These are phyloP conservation scores for Smutsia gigantea DNA, from an alignment of 2,797 vertebrate species.

Conservation along the genomic window DNA sequence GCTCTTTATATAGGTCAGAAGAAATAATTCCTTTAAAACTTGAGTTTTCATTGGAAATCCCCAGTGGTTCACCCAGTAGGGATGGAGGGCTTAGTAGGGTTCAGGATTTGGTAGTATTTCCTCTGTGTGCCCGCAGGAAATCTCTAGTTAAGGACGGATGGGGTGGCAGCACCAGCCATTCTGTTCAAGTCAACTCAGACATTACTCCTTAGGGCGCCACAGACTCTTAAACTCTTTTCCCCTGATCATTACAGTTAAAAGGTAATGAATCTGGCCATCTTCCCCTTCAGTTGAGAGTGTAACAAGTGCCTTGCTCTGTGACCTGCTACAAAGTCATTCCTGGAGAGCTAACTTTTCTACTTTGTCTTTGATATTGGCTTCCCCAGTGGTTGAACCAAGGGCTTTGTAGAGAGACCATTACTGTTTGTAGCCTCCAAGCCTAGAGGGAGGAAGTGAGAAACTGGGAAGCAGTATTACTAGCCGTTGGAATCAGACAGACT, in stretches of 20 bases:
- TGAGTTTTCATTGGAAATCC: neutral
- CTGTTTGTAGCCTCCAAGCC: neutral
- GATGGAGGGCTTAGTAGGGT: neutral
- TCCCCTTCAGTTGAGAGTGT: neutral
- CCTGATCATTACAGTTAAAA: neutral
- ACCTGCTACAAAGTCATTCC: constrained; percentile 7
- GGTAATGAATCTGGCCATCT: constrained; percentile 63
- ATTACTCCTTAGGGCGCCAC: constrained; percentile 78
- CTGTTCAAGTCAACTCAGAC: constrained; percentile 24
- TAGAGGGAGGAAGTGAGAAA: neutral
- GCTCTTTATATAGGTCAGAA: neutral
- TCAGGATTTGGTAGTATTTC: neutral
- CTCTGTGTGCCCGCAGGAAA: neutral
- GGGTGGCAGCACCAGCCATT: constrained; percentile 67
- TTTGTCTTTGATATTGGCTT: neutral
- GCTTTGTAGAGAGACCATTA: neutral
- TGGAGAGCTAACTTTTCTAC: neutral
- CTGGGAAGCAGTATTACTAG: neutral
- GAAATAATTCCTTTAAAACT: neutral
- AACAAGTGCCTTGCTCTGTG: neutral
- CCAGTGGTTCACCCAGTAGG: neutral
- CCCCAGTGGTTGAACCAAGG: neutral
- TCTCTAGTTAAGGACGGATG: neutral
- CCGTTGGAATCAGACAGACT: neutral
- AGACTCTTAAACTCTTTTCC: constrained; percentile 65